Percentiles rank a stretch among this genome's conserved stretches.
Evolutionary conservation across 2,888 invertebrate genomes (phyloP).

Genomic region (Antitype chi): DNA sequence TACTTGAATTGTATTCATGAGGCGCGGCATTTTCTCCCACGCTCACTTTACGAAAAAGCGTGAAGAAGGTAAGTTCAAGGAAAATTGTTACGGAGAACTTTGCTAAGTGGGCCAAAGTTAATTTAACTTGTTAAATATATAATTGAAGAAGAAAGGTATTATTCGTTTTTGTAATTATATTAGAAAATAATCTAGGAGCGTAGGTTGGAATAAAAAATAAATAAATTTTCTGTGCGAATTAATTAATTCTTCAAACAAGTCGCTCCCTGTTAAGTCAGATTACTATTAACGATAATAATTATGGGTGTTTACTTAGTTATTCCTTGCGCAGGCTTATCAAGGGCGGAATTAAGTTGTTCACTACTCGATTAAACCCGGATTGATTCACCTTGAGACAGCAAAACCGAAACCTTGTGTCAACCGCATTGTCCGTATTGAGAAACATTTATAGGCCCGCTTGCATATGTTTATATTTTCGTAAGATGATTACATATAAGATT

Average conservation of each 20-base stretch:
- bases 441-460: slow-evolving; percentile 47
- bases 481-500: slow-evolving; percentile 45
- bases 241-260: background rate
- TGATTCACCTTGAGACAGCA: slow-evolving; percentile 26
- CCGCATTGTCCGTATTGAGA: slow-evolving; percentile 47
- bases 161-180: background rate
- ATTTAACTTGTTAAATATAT: background rate
- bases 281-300: background rate
- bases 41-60: background rate
- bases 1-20: background rate
- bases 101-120: background rate
- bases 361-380: slow-evolving; percentile 13
- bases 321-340: slow-evolving; percentile 22
- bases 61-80: slow-evolving; percentile 16
- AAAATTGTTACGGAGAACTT: slow-evolving; percentile 6
- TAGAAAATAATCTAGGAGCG: background rate
- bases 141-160: background rate
- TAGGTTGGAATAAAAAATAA: background rate
- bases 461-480: slow-evolving; percentile 57
- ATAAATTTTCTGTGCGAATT: background rate
- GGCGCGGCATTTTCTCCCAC: slow-evolving; percentile 29
- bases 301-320: slow-evolving; percentile 23
- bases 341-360: slow-evolving; percentile 40
- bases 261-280: background rate
- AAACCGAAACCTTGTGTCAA: slow-evolving; percentile 28